A percentile compares a stretch with the other conserved stretches of the same genome.
Evolutionary conservation across 2,113 vertebrate species (phyloP).

Genomic region (Scomber japonicus): DNA sequence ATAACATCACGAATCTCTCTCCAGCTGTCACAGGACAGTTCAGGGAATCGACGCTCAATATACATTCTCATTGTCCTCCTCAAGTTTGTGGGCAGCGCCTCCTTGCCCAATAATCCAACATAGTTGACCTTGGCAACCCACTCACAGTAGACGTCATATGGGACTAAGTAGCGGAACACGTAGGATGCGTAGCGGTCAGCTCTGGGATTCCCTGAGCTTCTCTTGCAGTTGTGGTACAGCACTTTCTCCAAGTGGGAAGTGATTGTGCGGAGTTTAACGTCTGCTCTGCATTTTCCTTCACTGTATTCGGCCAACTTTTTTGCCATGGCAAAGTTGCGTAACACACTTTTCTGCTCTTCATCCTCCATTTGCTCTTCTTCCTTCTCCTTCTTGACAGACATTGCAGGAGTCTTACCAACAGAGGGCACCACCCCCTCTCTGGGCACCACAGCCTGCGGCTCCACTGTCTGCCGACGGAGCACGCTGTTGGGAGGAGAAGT

Average conservation of each 20-base stretch:
- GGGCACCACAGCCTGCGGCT: conserved; percentile 63
- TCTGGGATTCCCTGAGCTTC: conserved; percentile 62
- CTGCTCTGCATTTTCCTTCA: conserved; percentile 73
- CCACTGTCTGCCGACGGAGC: conserved; percentile 75
- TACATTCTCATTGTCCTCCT: conserved; percentile 71
- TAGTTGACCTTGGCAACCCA: conserved; percentile 82
- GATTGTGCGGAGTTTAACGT: conserved; percentile 76
- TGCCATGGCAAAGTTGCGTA: conserved; percentile 56
- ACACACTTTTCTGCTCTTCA: conserved; percentile 44
- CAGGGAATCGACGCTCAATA: conserved; percentile 75
- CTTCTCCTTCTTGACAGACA: conserved; percentile 59
- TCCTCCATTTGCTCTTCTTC: conserved; percentile 62
- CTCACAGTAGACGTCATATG: conserved; percentile 73
- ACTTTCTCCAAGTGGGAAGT: conserved; percentile 71
- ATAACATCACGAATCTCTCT: conserved; percentile 77
- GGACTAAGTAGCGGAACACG: conserved; percentile 79
- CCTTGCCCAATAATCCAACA: conserved; percentile 74
- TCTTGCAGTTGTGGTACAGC: conserved; percentile 72
- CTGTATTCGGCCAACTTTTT: conserved; percentile 69
- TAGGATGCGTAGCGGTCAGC: conserved; percentile 78
- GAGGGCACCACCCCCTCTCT: conserved; percentile 68
- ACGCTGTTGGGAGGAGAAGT: conserved; percentile 84
- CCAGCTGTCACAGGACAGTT: conserved; percentile 67
- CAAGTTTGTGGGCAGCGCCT: conserved; percentile 75
- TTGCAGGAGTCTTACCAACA: conserved; percentile 66